A percentile compares a stretch with the other conserved stretches of the same genome.
phyloP scores from a whole-genome alignment of 2,113 vertebrate genomes.

The Hyperoodon ampullatus region DNA sequence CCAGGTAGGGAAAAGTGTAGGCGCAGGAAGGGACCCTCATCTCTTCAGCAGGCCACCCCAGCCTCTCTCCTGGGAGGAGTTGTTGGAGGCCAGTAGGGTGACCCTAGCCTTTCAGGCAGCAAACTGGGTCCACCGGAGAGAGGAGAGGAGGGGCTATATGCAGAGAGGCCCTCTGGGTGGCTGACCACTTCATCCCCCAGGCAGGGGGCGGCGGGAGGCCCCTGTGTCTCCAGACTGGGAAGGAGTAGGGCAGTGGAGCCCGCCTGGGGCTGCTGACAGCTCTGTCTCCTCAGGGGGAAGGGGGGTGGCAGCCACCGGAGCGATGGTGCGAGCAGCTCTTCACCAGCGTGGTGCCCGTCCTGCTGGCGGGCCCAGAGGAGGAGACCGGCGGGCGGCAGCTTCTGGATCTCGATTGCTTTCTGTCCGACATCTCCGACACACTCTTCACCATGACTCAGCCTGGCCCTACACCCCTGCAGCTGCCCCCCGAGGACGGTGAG shows the following conservation, averaged over 20 bases:
- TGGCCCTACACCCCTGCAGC: constrained; percentile 83
- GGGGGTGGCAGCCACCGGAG: constrained; percentile 87
- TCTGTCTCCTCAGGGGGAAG: constrained; percentile 84
- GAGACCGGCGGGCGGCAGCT: constrained; percentile 86
- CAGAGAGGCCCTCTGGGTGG: accelerated
- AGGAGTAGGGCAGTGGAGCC: background rate
- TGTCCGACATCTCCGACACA: constrained; percentile 98
- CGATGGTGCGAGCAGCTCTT: constrained; percentile 93
- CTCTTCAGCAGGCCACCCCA: background rate
- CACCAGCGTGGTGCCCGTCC: constrained; percentile 89
- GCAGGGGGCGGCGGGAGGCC: background rate
- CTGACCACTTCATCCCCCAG: background rate
- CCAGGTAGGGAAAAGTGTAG: background rate
- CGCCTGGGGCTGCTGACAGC: background rate
- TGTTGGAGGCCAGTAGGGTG: background rate
- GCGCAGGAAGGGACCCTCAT: background rate
- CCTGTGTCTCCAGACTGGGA: background rate
- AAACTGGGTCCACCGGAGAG: background rate
- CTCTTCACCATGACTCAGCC: constrained; percentile 98
- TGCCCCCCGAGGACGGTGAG: constrained; percentile 88
- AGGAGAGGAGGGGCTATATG: background rate
- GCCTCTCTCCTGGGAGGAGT: background rate
- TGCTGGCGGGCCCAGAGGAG: constrained; percentile 87
- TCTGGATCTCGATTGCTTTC: constrained; percentile 94
- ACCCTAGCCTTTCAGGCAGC: background rate